Evolutionary conservation across 2,113 vertebrate genomes (phyloP), one percentile per base, ranked within the genome.

Genomic region (Grallaria varia): DNA sequence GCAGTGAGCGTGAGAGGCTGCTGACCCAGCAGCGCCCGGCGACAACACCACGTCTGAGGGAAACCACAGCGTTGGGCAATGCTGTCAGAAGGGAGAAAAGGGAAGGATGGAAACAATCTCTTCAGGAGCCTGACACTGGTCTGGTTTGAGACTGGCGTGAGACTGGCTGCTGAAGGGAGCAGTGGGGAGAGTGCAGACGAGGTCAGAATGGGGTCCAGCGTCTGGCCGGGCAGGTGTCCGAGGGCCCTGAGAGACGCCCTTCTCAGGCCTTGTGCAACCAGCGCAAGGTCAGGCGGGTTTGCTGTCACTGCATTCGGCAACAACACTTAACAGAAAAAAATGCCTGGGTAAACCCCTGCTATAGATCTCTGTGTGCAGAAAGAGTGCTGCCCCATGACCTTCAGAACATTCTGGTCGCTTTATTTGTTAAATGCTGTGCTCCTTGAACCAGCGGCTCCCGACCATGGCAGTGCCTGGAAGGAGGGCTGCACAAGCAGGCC

Each of bases 21-120:
- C 75, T 77, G 79, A 77, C 22, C 67, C 88, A 80, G 72, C 72
- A 86, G 56, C 56, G 76, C 40, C 27, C 56, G 12, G 58, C 66
- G 68, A 82, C 58, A 91, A 44, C 89, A 92, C 30, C 62, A 9
- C 1, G 14, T 91, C 53, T 53, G 67, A 83, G 81, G 49, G 84
- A 87, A 96, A 69, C 78, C 71, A 83, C 69, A 87, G 73, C 8
- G 2, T 89, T 87, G 44, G 62, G 78, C 87, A 94, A 80, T 45
- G 67, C 50, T 94, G 95, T 67, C 81, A 89, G 50, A 94, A 93
- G 39, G 12, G 39, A 81, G 84, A 47, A 94, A 78, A 93, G 83
- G 45, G 45, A 82, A 91, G 59, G 50, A 79, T 74, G 50, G 72
- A 82, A 90, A 73, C 28, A 39, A 35, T 45, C 39, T 62, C 40